Base-by-base conservation (phyloP, 2,888 invertebrate species). In the Scaptomyza reducta region DNA sequence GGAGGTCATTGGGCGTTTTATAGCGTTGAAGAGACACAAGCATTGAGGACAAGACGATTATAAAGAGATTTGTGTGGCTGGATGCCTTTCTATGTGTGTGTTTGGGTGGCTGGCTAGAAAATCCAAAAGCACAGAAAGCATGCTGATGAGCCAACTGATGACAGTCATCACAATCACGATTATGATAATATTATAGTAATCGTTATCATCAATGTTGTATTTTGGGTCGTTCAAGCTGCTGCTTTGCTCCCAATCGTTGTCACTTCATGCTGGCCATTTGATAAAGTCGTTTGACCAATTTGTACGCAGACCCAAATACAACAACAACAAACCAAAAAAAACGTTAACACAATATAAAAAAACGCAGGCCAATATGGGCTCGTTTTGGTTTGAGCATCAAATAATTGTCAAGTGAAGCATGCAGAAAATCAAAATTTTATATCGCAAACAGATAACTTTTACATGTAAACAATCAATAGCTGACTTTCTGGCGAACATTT, bases 101-200 rank as follows among this genome's bases (percentile, higher is more conserved):
- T 46, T 6, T 4, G 42, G 22, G 31, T 22, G 63, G 14, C 18
- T 41, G 46, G 25, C 29, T 40, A 9, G 27, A 22, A 22, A 22
- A 22, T 22, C 22, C 22, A 22, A 22, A 22, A 22, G 22, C 3
- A 22, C 3, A 22, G 22, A 5, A 22, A 22, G 3, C 4, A 22
- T 72, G 81, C 62, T 72, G 81, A 81, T 75, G 84, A 80, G 80
- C 80, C 84, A 74, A 16, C 70, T 82, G 84, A 81, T 84, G 82
- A 77, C 72, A 59, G 79, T 76, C 82, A 82, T 82, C 81, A 84
- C 74, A 79, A 84, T 84, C 76, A 69, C 66, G 84, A 84, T 82
- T 84, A 85, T 74, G 82, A 77, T 82, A 77, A 83, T 72, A 77
- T 70, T 79, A 77, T 50, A 61, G 70, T 74, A 66, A 78, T 74